Conservation (phyloP, 92 coral and sea anemone species). For the Zoanthus sansibaricus region DNA sequence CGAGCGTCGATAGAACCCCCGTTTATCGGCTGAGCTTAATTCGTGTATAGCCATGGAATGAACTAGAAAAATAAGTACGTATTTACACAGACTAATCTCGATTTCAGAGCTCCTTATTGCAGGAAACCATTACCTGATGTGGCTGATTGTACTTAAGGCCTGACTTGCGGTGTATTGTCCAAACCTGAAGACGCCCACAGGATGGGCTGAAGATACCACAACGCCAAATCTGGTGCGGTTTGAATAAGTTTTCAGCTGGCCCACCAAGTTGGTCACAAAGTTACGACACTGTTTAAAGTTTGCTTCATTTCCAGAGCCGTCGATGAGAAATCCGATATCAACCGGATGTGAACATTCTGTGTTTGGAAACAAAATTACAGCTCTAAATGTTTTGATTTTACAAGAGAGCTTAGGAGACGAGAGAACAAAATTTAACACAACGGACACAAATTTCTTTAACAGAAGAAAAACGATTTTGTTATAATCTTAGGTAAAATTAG, state of each 20-base stretch:
- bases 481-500: no score
- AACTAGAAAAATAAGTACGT: no score
- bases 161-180: constrained; percentile 45
- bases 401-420: no score
- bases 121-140: not conserved
- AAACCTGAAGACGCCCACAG: constrained; percentile 39
- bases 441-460: no score
- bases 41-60: no score
- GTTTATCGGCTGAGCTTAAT: no score
- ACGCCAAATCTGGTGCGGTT: constrained; percentile 39
- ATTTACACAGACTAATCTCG: no score
- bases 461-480: no score
- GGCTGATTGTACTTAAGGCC: constrained; percentile 21
- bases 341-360: constrained; percentile 25
- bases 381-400: no score
- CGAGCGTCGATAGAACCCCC: no score
- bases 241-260: not conserved
- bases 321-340: constrained; percentile 32
- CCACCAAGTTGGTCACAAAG: constrained; percentile 14
- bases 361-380: no score
- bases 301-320: not conserved
- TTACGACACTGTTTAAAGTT: constrained; percentile 19
- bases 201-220: constrained; percentile 39
- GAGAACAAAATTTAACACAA: no score
- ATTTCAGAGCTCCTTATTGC: not conserved